A percentile compares a stretch with the other conserved stretches of the same genome.
These are phyloP conservation scores for Caenorhabditis latens DNA, from an alignment of 1,140 invertebrate species.

Conservation along the genomic window DNA sequence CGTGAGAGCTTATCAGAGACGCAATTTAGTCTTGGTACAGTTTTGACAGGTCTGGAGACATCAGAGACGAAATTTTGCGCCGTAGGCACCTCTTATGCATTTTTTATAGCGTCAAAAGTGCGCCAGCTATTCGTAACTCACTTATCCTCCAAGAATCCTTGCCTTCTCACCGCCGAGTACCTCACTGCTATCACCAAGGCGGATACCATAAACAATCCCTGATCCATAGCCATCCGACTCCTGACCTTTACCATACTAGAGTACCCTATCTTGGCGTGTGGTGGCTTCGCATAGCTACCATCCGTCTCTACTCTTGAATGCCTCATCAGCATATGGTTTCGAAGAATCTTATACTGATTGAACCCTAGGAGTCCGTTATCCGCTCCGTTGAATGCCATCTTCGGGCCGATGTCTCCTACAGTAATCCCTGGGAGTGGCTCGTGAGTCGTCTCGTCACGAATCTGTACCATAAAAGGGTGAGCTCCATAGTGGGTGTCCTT, in stretches of 20 bases:
- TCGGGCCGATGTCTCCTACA: conserved; percentile 92
- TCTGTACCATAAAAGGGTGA: conserved; percentile 91
- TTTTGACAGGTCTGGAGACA: too few relatives aligned
- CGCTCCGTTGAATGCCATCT: conserved; percentile 88
- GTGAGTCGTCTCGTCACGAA: conserved; percentile 88
- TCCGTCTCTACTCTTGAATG: conserved; percentile 85
- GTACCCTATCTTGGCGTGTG: conserved; percentile 88
- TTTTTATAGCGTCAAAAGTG: too few relatives aligned
- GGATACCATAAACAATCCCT: conserved; percentile 71
- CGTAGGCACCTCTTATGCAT: too few relatives aligned
- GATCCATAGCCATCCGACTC: conserved; percentile 82
- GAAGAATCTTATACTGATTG: conserved; percentile 87
- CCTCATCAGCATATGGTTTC: conserved; percentile 91
- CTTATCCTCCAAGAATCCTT: conserved; percentile 81
- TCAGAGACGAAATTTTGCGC: too few relatives aligned
- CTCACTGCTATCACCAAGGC: conserved; percentile 79
- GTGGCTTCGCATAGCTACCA: conserved; percentile 88
- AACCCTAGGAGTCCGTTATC: conserved; percentile 92
- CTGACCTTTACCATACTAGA: conserved; percentile 94
- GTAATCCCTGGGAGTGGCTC: conserved; percentile 86
- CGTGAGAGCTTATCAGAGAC: neutral
- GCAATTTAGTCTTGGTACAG: too few relatives aligned
- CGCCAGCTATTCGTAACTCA: too few relatives aligned
- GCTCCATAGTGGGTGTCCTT: conserved; percentile 87
- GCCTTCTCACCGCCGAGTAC: conserved; percentile 88